Evolutionary conservation across 1,140 invertebrate species (phyloP), one percentile per base, ranked within the genome.

Genomic region (Saccostrea echinata): DNA sequence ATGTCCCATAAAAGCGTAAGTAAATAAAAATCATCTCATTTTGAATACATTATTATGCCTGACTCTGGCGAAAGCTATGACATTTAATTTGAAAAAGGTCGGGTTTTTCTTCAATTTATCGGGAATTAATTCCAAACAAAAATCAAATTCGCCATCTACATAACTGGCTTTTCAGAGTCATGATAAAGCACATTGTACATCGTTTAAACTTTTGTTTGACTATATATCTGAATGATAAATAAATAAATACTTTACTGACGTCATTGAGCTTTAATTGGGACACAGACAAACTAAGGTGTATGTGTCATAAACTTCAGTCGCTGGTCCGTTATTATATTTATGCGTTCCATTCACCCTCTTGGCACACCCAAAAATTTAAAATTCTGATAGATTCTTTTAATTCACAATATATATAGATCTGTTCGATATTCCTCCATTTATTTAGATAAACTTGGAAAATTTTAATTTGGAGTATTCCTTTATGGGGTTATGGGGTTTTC

Each of bases 191-290:
- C 27, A 71, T 16, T 71, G 68, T 33, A 27, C 16, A 33, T 24
- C 24, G 12, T 18, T 30, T 11, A 71, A 71, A 16, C 9, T 27
- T 71, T 71, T 71, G 27, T 71, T 71, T 13, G 68, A 30, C 11
- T 71, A 13, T 71, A 71, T 71, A 71, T 71, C 30, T 33, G 24
- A 71, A 71, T 71, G 68, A 71, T 71, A 71, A 71, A 71, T 71
- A 71, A 71, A 71, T 33, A 30, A 30, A 16, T 9, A 43, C 43
- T 3, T 33, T 30, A 33, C 30, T 71, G 68, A 71, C 68, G 68
- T 71, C 68, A 71, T 33, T 33, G 16, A 16, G 27, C 30, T 30
- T 30, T 13, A 11, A 71, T 33, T 12, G 12, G 68, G 16, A 30
- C 68, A 33, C 16, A 11, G 68, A 33, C 55, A 61, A 18, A 61